A percentile compares a stretch with the other conserved stretches of the same genome.
phyloP scores from a whole-genome alignment of 2,113 vertebrate species.

The Euleptes europaea region DNA sequence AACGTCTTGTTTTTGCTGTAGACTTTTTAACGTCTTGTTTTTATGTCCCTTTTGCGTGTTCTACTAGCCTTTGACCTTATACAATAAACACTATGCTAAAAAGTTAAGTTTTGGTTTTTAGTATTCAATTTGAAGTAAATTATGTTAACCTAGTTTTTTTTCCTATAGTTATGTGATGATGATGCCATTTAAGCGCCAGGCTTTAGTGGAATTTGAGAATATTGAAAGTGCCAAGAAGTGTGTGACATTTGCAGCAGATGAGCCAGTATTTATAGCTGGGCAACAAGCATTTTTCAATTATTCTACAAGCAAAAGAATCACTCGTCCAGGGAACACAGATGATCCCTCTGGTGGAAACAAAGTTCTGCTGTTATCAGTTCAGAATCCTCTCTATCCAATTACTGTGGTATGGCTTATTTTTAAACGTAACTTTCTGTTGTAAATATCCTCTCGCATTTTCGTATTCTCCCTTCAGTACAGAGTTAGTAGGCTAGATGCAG shows the following conservation, averaged over 20 bases:
- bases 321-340: conserved; percentile 88
- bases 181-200: conserved; percentile 96
- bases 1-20: too few species aligned
- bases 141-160: conserved; percentile 22
- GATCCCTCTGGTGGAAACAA: conserved; percentile 92
- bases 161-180: conserved; percentile 91
- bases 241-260: conserved; percentile 80
- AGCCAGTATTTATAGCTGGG: conserved; percentile 87
- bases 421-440: conserved; percentile 1
- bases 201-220: conserved; percentile 92
- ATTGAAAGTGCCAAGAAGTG: conserved; percentile 89
- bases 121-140: too few species aligned
- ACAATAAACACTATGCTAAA: neutral
- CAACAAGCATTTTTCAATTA: conserved; percentile 96
- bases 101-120: neutral
- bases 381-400: conserved; percentile 95
- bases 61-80: neutral
- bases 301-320: conserved; percentile 95
- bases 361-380: conserved; percentile 90
- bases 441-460: neutral
- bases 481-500: neutral
- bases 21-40: too few species aligned
- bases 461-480: neutral
- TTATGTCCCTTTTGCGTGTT: too few species aligned
- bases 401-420: conserved; percentile 82